Base-by-base conservation (phyloP, 1,140 invertebrate genomes). In the Wasmannia auropunctata region DNA sequence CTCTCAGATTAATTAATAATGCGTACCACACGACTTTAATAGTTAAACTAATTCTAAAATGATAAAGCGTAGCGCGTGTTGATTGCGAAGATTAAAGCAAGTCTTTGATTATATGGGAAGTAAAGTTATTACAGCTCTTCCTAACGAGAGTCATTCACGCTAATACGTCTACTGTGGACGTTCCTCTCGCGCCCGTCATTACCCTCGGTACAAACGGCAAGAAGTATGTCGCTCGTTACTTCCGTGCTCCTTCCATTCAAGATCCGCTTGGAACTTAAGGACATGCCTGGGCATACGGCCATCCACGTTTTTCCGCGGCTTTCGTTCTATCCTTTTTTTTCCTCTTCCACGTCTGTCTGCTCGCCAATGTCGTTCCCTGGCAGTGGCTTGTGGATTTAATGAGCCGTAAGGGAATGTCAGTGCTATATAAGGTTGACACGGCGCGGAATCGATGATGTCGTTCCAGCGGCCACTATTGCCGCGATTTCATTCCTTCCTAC, bases 321-420 rank as follows among this genome's bases (percentile, higher is more conserved):
- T 40, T 65, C 62, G 22, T n/a, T 43, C 54, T 51, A 54, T n/a
- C 1, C 22, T 77, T 72, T 70, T 54, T 70, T 70, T 37, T 16
- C 34, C 37, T 14, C 10, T 28, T 72, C 10, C 10, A 28, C 22
- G 67, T 83, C 67, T 16, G 67, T 69, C 43, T 60, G n/a, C 10
- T 16, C 34, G 43, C 72, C 46, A 14, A 19, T 63, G 25, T 85
- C 85, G 86, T 75, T 75, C 74, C 85, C 77, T 79, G 85, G 85
- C 88, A 89, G 37, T 87, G 77, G 63, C 62, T 72, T 40, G 79
- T 63, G 19, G 65, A 87, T 84, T 67, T 87, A 90, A 90, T 89
- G 88, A 88, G 46, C 85, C 85, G 87, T 89, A 84, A 89, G 77
- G 75, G 65, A 89, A 84, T 74, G 67, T 67, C 54, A 16, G 67